These are phyloP conservation scores for Phthorimaea operculella DNA, from an alignment of 1,140 invertebrate genomes.

Conservation along the genomic window DNA sequence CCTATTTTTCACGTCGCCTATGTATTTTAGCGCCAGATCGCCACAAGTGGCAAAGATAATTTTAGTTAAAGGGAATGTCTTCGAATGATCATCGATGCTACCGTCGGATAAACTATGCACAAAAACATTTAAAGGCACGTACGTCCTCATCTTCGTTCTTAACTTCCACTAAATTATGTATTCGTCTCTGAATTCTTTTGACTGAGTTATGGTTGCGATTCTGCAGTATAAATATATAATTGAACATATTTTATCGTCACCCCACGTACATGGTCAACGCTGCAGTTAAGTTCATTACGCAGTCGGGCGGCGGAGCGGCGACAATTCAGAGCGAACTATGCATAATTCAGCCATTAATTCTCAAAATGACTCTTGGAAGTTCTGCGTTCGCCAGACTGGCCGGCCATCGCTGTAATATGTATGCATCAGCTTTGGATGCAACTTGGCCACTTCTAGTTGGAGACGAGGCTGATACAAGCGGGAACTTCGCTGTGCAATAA, in stretches of 20 bases:
- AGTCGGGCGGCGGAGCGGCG: conserved; percentile 39
- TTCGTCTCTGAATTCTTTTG: conserved; percentile 4
- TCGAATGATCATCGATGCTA: conserved; percentile 30
- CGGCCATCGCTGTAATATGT: conserved; percentile 46
- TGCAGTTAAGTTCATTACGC: conserved; percentile 39
- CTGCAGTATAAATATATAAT: background rate
- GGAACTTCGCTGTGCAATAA: background rate
- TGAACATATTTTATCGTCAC: conserved; percentile 24
- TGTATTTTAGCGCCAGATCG: too few species aligned
- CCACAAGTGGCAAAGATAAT: too few species aligned
- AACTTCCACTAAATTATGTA: conserved; percentile 3
- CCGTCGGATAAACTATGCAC: conserved; percentile 22
- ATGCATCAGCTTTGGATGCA: conserved; percentile 34
- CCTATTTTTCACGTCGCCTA: too few species aligned
- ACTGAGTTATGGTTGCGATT: background rate
- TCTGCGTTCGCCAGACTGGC: conserved; percentile 43
- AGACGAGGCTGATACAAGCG: conserved; percentile 11
- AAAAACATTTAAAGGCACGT: conserved; percentile 20
- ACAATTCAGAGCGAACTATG: conserved; percentile 56
- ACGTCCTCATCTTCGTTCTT: conserved; percentile 2
- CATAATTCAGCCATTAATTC: conserved; percentile 63
- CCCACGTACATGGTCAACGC: conserved; percentile 29
- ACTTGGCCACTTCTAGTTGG: conserved; percentile 23
- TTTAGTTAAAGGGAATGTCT: too few species aligned
- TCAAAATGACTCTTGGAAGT: conserved; percentile 57